Evolutionary conservation across 2,113 vertebrate species (phyloP).

Genomic region (Caranx melampygus): DNA sequence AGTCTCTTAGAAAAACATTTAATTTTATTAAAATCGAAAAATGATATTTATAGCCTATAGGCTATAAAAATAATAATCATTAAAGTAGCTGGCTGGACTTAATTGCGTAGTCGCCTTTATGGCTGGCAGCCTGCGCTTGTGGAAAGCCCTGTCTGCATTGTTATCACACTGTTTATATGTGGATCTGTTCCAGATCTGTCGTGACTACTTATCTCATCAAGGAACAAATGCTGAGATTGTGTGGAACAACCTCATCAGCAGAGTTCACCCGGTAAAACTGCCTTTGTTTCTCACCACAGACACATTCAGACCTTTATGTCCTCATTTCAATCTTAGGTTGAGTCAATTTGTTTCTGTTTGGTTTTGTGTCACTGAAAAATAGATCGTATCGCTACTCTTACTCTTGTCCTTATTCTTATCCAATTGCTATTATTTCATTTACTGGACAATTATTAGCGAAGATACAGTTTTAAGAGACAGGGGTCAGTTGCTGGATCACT

Average conservation of each 20-base stretch:
- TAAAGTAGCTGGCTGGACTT: too few species aligned
- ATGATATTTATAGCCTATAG: too few species aligned
- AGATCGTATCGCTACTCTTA: not conserved
- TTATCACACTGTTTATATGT: constrained; percentile 16
- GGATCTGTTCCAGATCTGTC: constrained; percentile 81
- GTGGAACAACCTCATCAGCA: constrained; percentile 81
- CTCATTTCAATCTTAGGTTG: not conserved
- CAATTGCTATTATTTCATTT: too few species aligned
- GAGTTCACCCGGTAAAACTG: constrained; percentile 78
- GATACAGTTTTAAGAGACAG: too few species aligned
- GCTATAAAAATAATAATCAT: too few species aligned
- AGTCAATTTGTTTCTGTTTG: not conserved
- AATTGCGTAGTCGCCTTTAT: too few species aligned
- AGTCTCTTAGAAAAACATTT: too few species aligned
- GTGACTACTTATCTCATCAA: constrained; percentile 83
- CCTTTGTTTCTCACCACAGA: not conserved
- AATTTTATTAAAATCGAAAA: too few species aligned
- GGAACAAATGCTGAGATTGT: constrained; percentile 84
- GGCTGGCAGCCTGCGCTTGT: too few species aligned
- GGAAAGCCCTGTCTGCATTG: not conserved
- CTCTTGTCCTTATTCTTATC: too few species aligned
- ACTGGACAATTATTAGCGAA: too few species aligned
- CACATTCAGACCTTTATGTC: not conserved
- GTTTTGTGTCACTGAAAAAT: not conserved
- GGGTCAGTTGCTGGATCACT: too few species aligned